Base-by-base conservation (phyloP, 2,888 invertebrate genomes). In the Calameuta pallipes region DNA sequence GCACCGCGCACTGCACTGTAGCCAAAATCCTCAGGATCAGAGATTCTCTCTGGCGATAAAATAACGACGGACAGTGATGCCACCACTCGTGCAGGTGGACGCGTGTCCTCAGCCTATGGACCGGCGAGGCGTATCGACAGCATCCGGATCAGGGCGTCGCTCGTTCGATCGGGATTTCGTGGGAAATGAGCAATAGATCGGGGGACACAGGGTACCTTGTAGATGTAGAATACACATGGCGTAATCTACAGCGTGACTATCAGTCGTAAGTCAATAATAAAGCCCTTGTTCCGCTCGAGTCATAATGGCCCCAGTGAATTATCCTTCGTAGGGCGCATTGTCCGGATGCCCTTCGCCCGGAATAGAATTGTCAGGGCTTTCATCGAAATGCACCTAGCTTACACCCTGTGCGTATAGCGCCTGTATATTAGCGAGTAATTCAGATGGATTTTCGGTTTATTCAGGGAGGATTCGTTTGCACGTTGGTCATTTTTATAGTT, bases 221-320 rank as follows among this genome's bases (percentile, higher is more conserved):
- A 15, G 41, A 41, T 15, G 70, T 31, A 78, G 68, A 77, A 75
- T 80, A 81, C 79, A 78, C 83, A 76, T 82, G 75, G 82, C 82
- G 84, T 86, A 87, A 86, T 89, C 86, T 85, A 84, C 88, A 88
- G 86, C 87, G 87, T 87, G 90, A 90, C 89, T 89, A 90, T 90
- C 89, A 88, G 89, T 88, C 86, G 89, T 89, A 88, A 90, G 91
- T 91, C 91, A 91, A 91, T 90, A 91, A 90, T 89, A 89, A 89
- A 88, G 88, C 89, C 87, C 89, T 88, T 87, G 89, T 89, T 85
- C 87, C 80, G 83, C 83, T 82, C 82, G 80, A 81, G 82, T 85
- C 85, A 88, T 90, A 90, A 90, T 88, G 88, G 88, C 83, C 79
- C 80, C 80, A 81, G 86, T 87, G 88, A 89, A 90, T 90, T 89